Conservation (phyloP, 2,888 invertebrate genomes). For the Aplocera efformata region DNA sequence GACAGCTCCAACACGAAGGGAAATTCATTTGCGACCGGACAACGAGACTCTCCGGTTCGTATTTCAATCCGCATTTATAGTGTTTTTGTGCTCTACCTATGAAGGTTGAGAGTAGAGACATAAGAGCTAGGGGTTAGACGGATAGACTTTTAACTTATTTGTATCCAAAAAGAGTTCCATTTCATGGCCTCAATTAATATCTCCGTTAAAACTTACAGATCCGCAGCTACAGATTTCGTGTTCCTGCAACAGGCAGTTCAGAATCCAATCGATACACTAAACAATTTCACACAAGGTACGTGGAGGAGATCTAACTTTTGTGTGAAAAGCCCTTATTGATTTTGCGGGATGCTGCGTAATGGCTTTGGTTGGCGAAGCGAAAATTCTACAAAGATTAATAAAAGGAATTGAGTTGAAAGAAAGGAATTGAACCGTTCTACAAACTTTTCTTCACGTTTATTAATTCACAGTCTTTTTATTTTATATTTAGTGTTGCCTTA, state of each 20-base stretch:
- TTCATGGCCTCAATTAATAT: too few relatives aligned
- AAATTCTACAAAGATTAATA: conserved; percentile 11
- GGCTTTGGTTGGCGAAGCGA: conserved; percentile 2
- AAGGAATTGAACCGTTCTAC: too few relatives aligned
- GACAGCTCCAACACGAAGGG: conserved; percentile 59
- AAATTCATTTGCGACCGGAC: conserved; percentile 54
- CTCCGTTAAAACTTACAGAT: neutral
- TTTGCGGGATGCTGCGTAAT: conserved; percentile 14
- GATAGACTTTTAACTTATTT: conserved; percentile 2
- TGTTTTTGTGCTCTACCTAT: conserved; percentile 6
- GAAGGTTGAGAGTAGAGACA: conserved; percentile 2
- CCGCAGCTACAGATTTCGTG: too few relatives aligned
- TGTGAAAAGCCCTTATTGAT: conserved; percentile 7
- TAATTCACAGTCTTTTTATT: too few relatives aligned
- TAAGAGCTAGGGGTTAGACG: conserved; percentile 1
- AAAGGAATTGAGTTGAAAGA: conserved; percentile 7
- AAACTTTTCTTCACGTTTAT: too few relatives aligned
- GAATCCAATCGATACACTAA: too few relatives aligned
- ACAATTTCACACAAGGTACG: too few relatives aligned
- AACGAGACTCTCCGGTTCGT: conserved; percentile 37
- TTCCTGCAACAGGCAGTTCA: too few relatives aligned
- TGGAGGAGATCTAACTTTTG: too few relatives aligned
- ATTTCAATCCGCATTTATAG: conserved; percentile 33
- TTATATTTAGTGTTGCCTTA: too few relatives aligned
- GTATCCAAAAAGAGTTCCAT: too few relatives aligned